Base-by-base conservation (phyloP, 2,888 invertebrate genomes). In the Mythimna pallens region DNA sequence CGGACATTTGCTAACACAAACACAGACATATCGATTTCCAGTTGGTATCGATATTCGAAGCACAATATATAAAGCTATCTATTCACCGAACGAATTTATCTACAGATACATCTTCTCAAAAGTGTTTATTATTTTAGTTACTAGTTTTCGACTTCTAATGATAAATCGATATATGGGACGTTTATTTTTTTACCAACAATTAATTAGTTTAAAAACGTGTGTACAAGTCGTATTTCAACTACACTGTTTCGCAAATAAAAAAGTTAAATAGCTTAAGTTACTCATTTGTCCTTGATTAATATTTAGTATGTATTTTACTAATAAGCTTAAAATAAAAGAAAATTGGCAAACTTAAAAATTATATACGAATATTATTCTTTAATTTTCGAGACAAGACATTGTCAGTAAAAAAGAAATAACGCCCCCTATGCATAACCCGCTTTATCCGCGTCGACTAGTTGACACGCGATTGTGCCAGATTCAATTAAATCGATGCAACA, bases 1-100 rank as follows among this genome's bases (percentile, higher is more conserved):
- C 59, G 65, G 34, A 78, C 65, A 67, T 79, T 78, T 79, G 58
- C 61, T 59, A 47, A 40, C 66, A 62, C 67, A 78, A 80, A 82
- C 83, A 80, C 73, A 83, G 83, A 83, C 83, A 43, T 73, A 81
- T 82, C 64, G 80, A 80, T 80, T 80, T 69, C 67, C 58, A 66
- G 50, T 63, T 14, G 50, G 22, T 62, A 78, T 78, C 73, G 65
- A 78, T 65, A 63, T 67, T 70, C 55, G 47, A 47, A 47, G 57
- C 66, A 22, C n/a, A 22, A 59, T 14, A 43, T 57, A 54, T 43
- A 25, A 25, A 36, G 9, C 61, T 65, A 36, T 55, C 14, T n/a
- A 59, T 43, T 3, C 59, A 43, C 34, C 20, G 20, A 20, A 67
- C 25, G 22, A 40, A 55, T 57, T 34, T 64, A 25, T 67, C 30